These are phyloP conservation scores for Stenichneumon culpator DNA, from an alignment of 2,888 invertebrate genomes.

Conservation along the genomic window DNA sequence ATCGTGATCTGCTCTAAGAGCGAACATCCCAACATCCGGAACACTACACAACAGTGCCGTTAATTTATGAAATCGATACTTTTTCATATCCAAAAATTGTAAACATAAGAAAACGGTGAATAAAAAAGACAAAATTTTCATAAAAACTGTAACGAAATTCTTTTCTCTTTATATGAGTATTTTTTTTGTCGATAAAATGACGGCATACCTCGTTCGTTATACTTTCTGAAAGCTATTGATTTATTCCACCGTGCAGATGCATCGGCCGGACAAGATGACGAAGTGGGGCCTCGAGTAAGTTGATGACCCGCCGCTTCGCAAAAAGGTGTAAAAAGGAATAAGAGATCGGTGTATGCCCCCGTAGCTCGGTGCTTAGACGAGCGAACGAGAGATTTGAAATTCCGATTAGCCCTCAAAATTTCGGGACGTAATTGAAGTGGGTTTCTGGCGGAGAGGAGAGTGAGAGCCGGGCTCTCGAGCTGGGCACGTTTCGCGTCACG, in stretches of 20 bases:
- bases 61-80: slow-evolving; percentile 11
- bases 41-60: slow-evolving; percentile 30
- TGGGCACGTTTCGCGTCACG: slow-evolving; percentile 54
- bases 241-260: slow-evolving; percentile 33
- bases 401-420: slow-evolving; percentile 65
- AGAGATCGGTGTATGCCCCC: slow-evolving; percentile 43
- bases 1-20: slow-evolving; percentile 78
- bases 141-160: neutral
- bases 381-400: slow-evolving; percentile 62
- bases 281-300: slow-evolving; percentile 19
- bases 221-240: slow-evolving; percentile 32
- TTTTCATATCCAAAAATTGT: no score
- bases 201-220: neutral
- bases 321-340: slow-evolving; percentile 17
- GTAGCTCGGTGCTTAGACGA: slow-evolving; percentile 60
- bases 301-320: slow-evolving; percentile 32
- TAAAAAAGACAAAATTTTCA: neutral
- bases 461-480: slow-evolving; percentile 13
- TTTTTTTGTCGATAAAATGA: neutral
- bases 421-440: slow-evolving; percentile 66
- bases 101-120: neutral
- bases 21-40: neutral
- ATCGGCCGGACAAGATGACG: slow-evolving; percentile 6
- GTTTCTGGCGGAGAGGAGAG: slow-evolving; percentile 40
- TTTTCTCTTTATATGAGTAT: neutral